These are phyloP conservation scores for Diachrysia chrysitis DNA, from an alignment of 2,888 invertebrate species.

Conservation along the genomic window DNA sequence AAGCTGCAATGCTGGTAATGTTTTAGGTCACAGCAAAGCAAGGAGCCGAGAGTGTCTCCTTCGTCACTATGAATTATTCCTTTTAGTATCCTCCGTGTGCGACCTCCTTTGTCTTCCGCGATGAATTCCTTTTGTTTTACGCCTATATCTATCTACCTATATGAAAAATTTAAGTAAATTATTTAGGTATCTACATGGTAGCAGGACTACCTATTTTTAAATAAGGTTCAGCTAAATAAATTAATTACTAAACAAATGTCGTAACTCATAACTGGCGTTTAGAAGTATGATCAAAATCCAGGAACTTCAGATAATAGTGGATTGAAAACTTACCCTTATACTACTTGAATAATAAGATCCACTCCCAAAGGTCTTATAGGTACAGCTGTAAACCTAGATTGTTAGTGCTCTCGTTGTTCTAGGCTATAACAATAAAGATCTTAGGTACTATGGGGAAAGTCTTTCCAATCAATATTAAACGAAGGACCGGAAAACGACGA, in stretches of 20 bases:
- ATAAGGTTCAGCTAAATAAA: too few relatives aligned
- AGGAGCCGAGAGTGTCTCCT: slow-evolving; percentile 18
- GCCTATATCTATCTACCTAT: too few relatives aligned
- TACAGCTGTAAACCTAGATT: background rate
- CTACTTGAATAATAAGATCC: background rate
- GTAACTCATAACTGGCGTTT: too few relatives aligned
- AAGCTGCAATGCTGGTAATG: slow-evolving; percentile 58
- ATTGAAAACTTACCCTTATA: background rate
- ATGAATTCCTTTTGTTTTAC: slow-evolving; percentile 22
- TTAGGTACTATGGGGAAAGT: background rate
- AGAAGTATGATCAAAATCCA: too few relatives aligned
- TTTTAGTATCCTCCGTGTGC: slow-evolving; percentile 20
- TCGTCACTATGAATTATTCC: slow-evolving; percentile 42
- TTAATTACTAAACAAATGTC: too few relatives aligned
- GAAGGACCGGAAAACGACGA: background rate
- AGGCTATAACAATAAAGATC: background rate
- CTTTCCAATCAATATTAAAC: background rate
- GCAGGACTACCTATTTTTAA: too few relatives aligned
- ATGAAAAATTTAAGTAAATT: too few relatives aligned
- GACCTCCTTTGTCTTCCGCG: slow-evolving; percentile 14
- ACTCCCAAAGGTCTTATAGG: too few relatives aligned
- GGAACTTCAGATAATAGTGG: background rate
- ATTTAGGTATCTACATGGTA: too few relatives aligned
- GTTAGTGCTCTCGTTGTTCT: background rate
- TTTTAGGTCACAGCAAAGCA: slow-evolving; percentile 48